Percentiles rank a stretch among this genome's conserved stretches.
Conservation (phyloP, 2,888 invertebrate genomes). For the Calameuta idolon region DNA sequence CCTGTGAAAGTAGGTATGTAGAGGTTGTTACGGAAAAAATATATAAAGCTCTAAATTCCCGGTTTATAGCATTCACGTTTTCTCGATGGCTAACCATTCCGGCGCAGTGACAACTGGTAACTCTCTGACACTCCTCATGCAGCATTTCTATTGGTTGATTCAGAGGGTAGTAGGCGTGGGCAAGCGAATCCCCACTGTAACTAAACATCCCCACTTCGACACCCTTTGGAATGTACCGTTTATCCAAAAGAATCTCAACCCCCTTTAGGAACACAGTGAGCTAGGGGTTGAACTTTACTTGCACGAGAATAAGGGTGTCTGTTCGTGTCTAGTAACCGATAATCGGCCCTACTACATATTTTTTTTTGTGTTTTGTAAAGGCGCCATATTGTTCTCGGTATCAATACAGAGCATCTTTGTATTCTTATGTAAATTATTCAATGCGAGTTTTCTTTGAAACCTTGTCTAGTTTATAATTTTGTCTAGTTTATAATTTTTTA, state of each 20-base stretch:
- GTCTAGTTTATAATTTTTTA: too few relatives aligned
- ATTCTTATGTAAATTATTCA: background rate
- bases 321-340: constrained; percentile 54
- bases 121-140: constrained; percentile 42
- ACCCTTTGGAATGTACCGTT: constrained; percentile 46
- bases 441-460: background rate
- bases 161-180: constrained; percentile 49
- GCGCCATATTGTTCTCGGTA: background rate
- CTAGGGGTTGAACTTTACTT: constrained; percentile 3
- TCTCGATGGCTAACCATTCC: constrained; percentile 28
- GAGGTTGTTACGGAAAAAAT: constrained; percentile 17
- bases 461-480: background rate
- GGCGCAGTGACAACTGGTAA: constrained; percentile 45
- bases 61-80: constrained; percentile 30
- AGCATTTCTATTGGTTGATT: constrained; percentile 42
- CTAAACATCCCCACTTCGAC: constrained; percentile 32
- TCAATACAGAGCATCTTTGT: background rate
- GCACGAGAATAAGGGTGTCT: constrained; percentile 31
- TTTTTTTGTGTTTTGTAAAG: background rate
- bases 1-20: background rate
- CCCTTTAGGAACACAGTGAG: background rate
- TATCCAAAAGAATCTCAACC: constrained; percentile 41
- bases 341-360: constrained; percentile 44
- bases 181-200: constrained; percentile 41
- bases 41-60: constrained; percentile 40